Evolutionary conservation across 2,797 vertebrate species (phyloP), one percentile per base, ranked within the genome.

Genomic region (Phalanger gymnotis): DNA sequence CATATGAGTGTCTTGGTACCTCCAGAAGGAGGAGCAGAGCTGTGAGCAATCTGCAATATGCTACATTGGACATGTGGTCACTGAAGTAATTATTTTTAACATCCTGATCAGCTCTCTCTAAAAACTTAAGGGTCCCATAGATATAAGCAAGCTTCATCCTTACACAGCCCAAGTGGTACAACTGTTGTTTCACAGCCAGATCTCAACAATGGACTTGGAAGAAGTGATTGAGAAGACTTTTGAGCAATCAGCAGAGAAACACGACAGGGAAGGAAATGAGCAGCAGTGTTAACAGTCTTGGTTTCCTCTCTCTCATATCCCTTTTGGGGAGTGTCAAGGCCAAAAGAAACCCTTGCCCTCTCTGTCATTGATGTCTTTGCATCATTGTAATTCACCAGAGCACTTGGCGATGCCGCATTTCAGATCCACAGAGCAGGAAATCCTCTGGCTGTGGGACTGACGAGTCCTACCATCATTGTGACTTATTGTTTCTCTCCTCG

Each of bases 261-360:
- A 0, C 13, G 16, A 4, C 9, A 54, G 16, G 55, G 90, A 57
- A 90, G 54, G 94, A 96, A 94, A 5, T 0, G 55, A 92, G 22
- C 52, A 55, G 30, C 5, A 31, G 34, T 53, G 30, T 0, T 54
- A 66, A 61, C 5, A 0, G 0, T 22, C 0, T n/a, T 47, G 0
- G 0, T 53, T 91, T 95, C 89, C 92, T 97, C 94, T 73, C 91
- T 90, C 0, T 0, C 22, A 51, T 54, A 53, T 66, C 95, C 73
- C 94, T 95, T 73, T 93, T 89, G 3, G 19, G 27, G 14, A 93
- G 34, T 0, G 0, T 89, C 34, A 89, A 57, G 55, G 3, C 52
- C 91, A 2, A 0, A 0, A 0, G 66, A 54, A 89, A 52, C 0
- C 0, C 6, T 28, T 7, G 9, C 30, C 58, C 56, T 81, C 66